Evolutionary conservation across 2,113 vertebrate genomes (phyloP).

Genomic region (Fukomys damarensis): DNA sequence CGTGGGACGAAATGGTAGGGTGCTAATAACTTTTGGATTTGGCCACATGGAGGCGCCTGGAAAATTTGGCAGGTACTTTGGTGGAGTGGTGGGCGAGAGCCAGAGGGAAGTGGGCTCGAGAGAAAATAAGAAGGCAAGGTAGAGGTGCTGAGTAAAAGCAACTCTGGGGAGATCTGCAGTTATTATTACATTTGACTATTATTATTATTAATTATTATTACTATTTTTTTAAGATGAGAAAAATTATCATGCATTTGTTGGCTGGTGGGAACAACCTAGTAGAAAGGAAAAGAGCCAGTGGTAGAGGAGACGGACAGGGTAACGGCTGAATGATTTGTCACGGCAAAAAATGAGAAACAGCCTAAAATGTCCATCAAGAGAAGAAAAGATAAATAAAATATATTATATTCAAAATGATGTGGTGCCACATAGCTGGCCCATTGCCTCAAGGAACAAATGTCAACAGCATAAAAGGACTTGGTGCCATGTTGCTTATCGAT

Average conservation of each 20-base stretch:
- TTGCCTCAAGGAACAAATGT: constrained; percentile 13
- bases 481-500: neutral
- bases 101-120: neutral
- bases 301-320: constrained; percentile 19
- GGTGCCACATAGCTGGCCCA: constrained; percentile 17
- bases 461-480: neutral
- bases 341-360: constrained; percentile 60
- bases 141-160: neutral
- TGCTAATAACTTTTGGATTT: neutral
- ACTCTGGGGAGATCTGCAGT: neutral
- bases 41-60: neutral
- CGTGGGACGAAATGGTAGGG: accelerated
- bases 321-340: constrained; percentile 71
- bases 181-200: neutral
- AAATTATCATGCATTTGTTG: constrained; percentile 39
- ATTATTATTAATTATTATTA: neutral
- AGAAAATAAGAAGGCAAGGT: neutral
- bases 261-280: neutral
- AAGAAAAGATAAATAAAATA: constrained; percentile 69
- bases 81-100: neutral
- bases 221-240: neutral
- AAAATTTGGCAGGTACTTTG: neutral
- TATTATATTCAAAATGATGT: constrained; percentile 47
- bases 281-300: constrained; percentile 34
- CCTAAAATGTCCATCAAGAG: constrained; percentile 62